phyloP scores from a whole-genome alignment of 2,113 vertebrate genomes.

The Thunnus thynnus region DNA sequence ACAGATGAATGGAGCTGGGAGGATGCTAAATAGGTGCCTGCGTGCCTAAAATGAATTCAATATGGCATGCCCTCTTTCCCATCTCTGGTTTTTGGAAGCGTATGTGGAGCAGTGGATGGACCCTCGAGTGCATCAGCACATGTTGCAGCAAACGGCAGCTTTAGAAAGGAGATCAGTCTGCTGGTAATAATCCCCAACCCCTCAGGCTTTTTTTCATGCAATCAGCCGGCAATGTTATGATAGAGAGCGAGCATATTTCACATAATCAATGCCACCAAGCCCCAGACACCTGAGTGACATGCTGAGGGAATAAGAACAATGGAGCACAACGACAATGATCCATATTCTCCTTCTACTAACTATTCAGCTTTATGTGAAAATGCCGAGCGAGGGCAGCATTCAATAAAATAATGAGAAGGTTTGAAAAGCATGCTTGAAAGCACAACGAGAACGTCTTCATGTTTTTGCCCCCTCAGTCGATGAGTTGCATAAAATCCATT shows the following conservation, averaged over 20 bases:
- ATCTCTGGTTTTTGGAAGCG: conserved; percentile 14
- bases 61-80: conserved; percentile 60
- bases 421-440: conserved; percentile 43
- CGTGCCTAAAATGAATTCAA: conserved; percentile 60
- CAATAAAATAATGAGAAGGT: conserved; percentile 32
- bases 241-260: conserved; percentile 34
- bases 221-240: conserved; percentile 46
- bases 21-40: conserved; percentile 57
- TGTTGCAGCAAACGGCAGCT: conserved; percentile 49
- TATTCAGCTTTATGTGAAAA: conserved; percentile 5
- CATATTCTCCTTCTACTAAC: not conserved
- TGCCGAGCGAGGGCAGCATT: conserved; percentile 14
- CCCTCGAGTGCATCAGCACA: conserved; percentile 50
- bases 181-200: conserved; percentile 40
- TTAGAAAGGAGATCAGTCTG: conserved; percentile 65
- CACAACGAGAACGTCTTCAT: conserved; percentile 23
- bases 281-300: conserved; percentile 45
- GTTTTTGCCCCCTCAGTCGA: not conserved
- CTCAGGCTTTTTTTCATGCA: conserved; percentile 42
- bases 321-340: conserved; percentile 13
- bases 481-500: conserved; percentile 19
- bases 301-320: conserved; percentile 65
- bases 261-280: conserved; percentile 30
- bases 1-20: conserved; percentile 64
- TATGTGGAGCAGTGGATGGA: conserved; percentile 28